phyloP scores from a whole-genome alignment of 2,797 vertebrate genomes.

The Hapalemur alaotrensis region DNA sequence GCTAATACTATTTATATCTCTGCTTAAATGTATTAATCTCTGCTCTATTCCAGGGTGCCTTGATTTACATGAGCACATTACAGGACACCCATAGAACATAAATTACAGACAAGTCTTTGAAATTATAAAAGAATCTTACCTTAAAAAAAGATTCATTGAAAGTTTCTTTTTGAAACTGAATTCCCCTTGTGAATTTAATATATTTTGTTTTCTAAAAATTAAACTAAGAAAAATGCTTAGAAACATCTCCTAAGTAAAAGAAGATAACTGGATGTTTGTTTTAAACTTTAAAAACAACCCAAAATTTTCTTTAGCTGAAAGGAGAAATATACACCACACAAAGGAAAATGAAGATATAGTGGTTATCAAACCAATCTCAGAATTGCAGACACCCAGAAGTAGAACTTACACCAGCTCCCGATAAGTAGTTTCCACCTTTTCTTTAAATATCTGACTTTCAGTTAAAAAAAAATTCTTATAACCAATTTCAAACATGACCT shows the following conservation, averaged over 20 bases:
- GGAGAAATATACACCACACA: background rate
- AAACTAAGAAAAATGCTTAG: conserved; percentile 27
- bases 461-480: background rate
- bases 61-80: background rate
- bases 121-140: conserved; percentile 31
- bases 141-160: conserved; percentile 33
- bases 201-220: conserved; percentile 43
- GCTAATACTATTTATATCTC: background rate
- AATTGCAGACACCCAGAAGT: background rate
- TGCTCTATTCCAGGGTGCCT: background rate
- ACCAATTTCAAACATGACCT: background rate
- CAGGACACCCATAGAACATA: background rate
- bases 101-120: background rate
- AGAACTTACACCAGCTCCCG: background rate
- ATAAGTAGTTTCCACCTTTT: background rate
- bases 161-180: conserved; percentile 44
- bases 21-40: background rate
- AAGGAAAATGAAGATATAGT: background rate
- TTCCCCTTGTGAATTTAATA: conserved; percentile 2
- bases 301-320: background rate
- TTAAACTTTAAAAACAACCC: background rate
- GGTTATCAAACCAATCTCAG: conserved; percentile 39
- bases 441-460: conserved; percentile 31
- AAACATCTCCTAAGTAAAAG: conserved; percentile 53
- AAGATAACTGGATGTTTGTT: background rate